phyloP scores from a whole-genome alignment of 2,113 vertebrate species.

The Galeopterus variegatus region DNA sequence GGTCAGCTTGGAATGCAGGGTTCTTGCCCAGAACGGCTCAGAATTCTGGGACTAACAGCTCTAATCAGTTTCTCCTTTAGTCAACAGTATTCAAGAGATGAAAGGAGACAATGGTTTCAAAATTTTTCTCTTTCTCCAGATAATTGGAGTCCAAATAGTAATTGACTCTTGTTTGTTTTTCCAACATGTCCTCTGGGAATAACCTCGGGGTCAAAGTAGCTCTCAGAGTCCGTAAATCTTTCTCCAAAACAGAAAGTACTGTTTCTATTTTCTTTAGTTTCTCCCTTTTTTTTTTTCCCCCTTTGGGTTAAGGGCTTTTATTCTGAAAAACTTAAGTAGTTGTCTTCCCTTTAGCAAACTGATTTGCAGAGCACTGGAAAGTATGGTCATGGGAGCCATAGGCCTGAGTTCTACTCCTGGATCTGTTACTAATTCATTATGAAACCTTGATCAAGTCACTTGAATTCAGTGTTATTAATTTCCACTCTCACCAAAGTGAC shows the following conservation, averaged over 20 bases:
- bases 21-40: constrained; percentile 65
- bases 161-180: constrained; percentile 79
- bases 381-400: not conserved
- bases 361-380: constrained; percentile 23
- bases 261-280: constrained; percentile 70
- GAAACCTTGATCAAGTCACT: constrained; percentile 41
- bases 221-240: constrained; percentile 68
- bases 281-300: constrained; percentile 1
- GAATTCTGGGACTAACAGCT: constrained; percentile 71
- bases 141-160: constrained; percentile 77
- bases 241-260: constrained; percentile 44
- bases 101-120: constrained; percentile 70
- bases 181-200: constrained; percentile 58
- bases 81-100: constrained; percentile 71
- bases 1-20: constrained; percentile 70
- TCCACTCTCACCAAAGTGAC: constrained; percentile 8
- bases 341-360: constrained; percentile 30
- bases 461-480: constrained; percentile 48
- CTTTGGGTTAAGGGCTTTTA: constrained; percentile 44
- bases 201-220: constrained; percentile 68
- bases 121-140: not conserved
- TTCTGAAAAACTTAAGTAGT: constrained; percentile 57
- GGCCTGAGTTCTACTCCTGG: constrained; percentile 2
- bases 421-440: constrained; percentile 38
- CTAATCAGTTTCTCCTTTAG: constrained; percentile 71